phyloP scores from a whole-genome alignment of 2,888 invertebrate species.

The Drosophila anceps region DNA sequence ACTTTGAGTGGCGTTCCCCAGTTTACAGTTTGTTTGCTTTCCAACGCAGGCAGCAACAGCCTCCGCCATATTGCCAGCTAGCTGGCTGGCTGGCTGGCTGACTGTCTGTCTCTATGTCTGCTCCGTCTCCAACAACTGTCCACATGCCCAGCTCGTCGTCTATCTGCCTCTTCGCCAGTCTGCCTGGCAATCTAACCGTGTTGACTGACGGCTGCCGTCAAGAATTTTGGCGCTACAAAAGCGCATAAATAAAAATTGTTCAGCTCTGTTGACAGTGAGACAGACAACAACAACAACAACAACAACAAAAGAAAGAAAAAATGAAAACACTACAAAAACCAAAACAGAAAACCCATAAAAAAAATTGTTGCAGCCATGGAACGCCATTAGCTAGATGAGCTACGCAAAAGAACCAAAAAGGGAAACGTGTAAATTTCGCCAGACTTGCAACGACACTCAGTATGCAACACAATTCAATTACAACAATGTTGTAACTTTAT shows the following conservation, averaged over 20 bases:
- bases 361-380: slow-evolving; percentile 32
- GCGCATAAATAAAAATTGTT: slow-evolving; percentile 73
- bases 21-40: slow-evolving; percentile 62
- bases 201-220: slow-evolving; percentile 77
- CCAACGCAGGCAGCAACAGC: slow-evolving; percentile 31
- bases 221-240: slow-evolving; percentile 77
- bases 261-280: slow-evolving; percentile 67
- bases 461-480: slow-evolving; percentile 1
- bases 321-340: background rate
- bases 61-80: slow-evolving; percentile 27
- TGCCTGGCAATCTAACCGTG: slow-evolving; percentile 51
- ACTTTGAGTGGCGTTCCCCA: slow-evolving; percentile 66
- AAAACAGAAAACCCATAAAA: background rate
- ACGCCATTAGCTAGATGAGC: slow-evolving; percentile 71
- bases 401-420: slow-evolving; percentile 14
- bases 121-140: slow-evolving; percentile 8
- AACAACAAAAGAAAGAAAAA: slow-evolving; percentile 5
- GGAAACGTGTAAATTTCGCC: slow-evolving; percentile 18
- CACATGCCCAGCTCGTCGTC: slow-evolving; percentile 27
- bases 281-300: slow-evolving; percentile 18
- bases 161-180: slow-evolving; percentile 28
- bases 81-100: background rate
- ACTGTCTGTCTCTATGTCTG: slow-evolving; percentile 9
- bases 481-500: slow-evolving; percentile 1
- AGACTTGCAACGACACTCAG: background rate